Base-by-base conservation (phyloP, 2,113 vertebrate genomes). In the Gobio gobio region DNA sequence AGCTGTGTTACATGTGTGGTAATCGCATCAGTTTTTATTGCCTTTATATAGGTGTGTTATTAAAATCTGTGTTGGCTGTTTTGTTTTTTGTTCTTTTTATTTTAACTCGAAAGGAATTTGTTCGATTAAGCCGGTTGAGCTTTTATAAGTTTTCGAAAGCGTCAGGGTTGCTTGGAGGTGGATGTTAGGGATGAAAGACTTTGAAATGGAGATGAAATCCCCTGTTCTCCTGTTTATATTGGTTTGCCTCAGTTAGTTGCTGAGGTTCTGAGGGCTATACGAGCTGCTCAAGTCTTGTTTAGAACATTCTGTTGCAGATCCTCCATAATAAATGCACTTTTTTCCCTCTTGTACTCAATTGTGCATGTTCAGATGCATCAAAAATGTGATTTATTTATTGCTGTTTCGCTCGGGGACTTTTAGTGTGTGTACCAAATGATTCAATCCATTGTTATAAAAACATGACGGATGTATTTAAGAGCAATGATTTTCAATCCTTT, bases 251-350 rank as follows among this genome's bases (percentile, higher is more conserved):
- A 51, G 78, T 36, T 68, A 74, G 72, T 81, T 83, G 77, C 64
- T 63, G 61, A 68, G 33, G 82, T 29, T 84, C 63, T 47, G 73
- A 85, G 87, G 78, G 83, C 89, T 88, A 77, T 85, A 85, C 75
- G 56, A 88, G 83, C 86, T 33, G 86, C 78, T 88, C 87, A 61
- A 49, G 68, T 84, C 59, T 84, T 78, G 85, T 86, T 86, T 84
- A 83, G 79, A 83, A 85, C 82, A 10, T 66, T 86, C 56, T 90
- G 90, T 90, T 89, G 87, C 87, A 90, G 87, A 90, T 85, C 80
- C 90, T 88, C 87, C 70, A 89, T 78, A 89, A 94, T 94, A 94
- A 94, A 95, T 93, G 94, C 94, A 95, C 94, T 94, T 95, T 94
- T 92, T 91, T 18, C 22, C 89, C 47, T 92, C 91, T 90, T 58